A percentile compares a stretch with the other conserved stretches of the same genome.
phyloP scores from a whole-genome alignment of 2,888 invertebrate species.

The Xestia xanthographa region DNA sequence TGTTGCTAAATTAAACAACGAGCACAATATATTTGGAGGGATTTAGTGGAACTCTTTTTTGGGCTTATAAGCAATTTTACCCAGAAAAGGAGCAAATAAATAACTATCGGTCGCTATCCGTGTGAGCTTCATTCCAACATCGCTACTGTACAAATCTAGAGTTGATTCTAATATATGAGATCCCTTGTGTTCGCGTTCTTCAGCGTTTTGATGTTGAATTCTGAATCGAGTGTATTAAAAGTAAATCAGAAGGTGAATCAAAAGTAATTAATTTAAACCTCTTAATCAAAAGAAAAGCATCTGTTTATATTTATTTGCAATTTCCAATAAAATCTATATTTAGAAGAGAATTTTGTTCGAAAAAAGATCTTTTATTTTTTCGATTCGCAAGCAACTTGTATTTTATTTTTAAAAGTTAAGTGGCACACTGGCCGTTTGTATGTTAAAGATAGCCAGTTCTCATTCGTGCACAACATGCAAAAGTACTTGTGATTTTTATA shows the following conservation, averaged over 20 bases:
- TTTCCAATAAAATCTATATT: conserved; percentile 6
- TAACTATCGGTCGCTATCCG: conserved; percentile 29
- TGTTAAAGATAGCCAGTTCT: conserved; percentile 24
- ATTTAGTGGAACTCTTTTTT: conserved; percentile 55
- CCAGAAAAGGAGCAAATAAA: conserved; percentile 43
- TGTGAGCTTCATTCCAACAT: conserved; percentile 42
- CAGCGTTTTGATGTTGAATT: conserved; percentile 27
- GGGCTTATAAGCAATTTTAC: conserved; percentile 52
- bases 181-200: conserved; percentile 31
- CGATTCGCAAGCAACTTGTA: background rate
- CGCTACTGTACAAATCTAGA: conserved; percentile 25
- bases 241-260: background rate
- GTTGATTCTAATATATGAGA: conserved; percentile 42
- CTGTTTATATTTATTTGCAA: background rate
- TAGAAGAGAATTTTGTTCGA: background rate
- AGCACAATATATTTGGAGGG: conserved; percentile 51
- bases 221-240: background rate
- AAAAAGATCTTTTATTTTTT: background rate
- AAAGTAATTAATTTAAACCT: background rate
- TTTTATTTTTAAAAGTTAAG: conserved; percentile 34
- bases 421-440: conserved; percentile 28
- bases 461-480: conserved; percentile 45
- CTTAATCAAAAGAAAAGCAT: background rate
- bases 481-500: conserved; percentile 63
- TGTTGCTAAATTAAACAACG: conserved; percentile 58